Base-by-base conservation (phyloP, 1,140 invertebrate genomes). In the Rhyzopertha dominica region DNA sequence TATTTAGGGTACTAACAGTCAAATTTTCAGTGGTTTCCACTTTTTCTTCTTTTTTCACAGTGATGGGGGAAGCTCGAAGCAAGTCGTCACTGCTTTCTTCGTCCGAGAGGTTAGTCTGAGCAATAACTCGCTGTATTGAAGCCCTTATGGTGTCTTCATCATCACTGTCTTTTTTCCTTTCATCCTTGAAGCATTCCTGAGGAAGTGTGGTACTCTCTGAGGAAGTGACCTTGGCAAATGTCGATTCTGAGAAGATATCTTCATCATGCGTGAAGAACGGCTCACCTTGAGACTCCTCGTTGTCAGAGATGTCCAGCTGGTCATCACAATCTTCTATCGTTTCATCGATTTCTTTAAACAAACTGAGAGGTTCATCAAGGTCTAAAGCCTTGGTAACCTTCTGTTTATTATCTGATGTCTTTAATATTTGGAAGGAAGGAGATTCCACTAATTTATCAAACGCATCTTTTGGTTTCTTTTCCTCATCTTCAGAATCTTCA, bases 211-310 rank as follows among this genome's bases (percentile, higher is more conserved):
- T 54, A 35, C 49, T 49, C 41, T n/a, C n/a, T 61, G 58, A 5
- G 59, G 51, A 7, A 62, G 60, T 22, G 58, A 51, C 53, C n/a
- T 66, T 67, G 3, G 59, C 51, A 57, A 65, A 67, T 4, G 70
- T 66, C 9, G 72, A 68, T 16, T 69, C 67, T 3, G 74, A 69
- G 20, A 78, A 72, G 0, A 74, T 71, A 36, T 80, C 74, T 43
- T 75, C 74, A 17, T 75, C 72, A 48, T 73, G 64, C 2, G 74
- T 75, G 54, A 81, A 81, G 4, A 76, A 52, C 10, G 71, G 71
- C 49, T 78, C 76, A 1, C 51, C 53, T 56, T 80, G 78, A 1
- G 74, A 73, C 42, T 78, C 73, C 37, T 78, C 76, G 23, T 73
- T 71, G 46, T 78, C 74, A 1, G 73, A 76, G 44, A 77, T 71